Base-by-base conservation (phyloP, 1,140 invertebrate genomes). In the Neodiprion lecontei region DNA sequence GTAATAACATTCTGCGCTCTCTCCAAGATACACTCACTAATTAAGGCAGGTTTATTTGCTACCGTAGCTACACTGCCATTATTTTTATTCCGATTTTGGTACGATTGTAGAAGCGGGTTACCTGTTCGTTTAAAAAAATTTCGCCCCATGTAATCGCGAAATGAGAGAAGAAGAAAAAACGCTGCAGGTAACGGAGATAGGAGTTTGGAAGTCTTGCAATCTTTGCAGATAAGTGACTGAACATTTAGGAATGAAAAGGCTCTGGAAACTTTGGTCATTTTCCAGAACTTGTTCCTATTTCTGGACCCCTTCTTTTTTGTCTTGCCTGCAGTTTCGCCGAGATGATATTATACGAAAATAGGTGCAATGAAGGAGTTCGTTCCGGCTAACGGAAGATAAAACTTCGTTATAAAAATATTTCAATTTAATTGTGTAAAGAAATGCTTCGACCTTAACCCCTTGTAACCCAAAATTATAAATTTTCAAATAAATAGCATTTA, bases 191-290 rank as follows among this genome's bases (percentile, higher is more conserved):
- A 61, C n/a, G 53, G 9, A 61, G 53, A 61, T 61, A 17, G 53
- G 53, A 61, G 53, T 61, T 61, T 61, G 53, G 9, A 61, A 61
- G 11, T 61, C 53, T 17, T 61, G 53, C 53, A 61, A 61, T 61
- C 53, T 61, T 61, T 9, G 53, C 53, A 14, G 53, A 61, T 61
- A 61, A 61, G 53, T 61, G 53, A 61, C 53, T 61, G 11, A 61
- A 61, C 53, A 61, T 61, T 61, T 61, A 61, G 53, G 53, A 61
- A 61, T 61, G n/a, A 61, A 61, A 61, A 61, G 4, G 11, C n/a
- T 14, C 53, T 61, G 53, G 9, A 61, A 61, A 61, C 53, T 61
- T 61, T 61, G 53, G 53, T 61, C 53, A 61, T 61, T 61, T 61
- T 61, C 53, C n/a, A 61, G 8, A 61, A 17, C 53, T 17, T 17